Evolutionary conservation across 2,888 invertebrate species (phyloP).

Genomic region (Hedychridium roseum): DNA sequence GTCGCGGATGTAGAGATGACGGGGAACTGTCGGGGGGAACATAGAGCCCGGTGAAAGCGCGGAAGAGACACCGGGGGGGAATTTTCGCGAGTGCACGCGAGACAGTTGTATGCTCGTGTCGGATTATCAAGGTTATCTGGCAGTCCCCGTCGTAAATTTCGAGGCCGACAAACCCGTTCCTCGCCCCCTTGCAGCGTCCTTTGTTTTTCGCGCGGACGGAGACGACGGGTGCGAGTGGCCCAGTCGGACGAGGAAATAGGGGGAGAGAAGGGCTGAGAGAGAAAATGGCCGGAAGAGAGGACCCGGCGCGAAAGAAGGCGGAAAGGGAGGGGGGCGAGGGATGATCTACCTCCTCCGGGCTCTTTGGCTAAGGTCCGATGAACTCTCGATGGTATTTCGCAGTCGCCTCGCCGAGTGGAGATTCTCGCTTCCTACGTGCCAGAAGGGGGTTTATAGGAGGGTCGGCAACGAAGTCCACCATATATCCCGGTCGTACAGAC

Average conservation of each 20-base stretch:
- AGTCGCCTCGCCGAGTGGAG: constrained; percentile 21
- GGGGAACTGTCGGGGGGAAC: not conserved
- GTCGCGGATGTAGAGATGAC: not conserved
- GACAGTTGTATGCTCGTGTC: constrained; percentile 32
- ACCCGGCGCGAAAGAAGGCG: too few species aligned
- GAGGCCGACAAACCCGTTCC: constrained; percentile 36
- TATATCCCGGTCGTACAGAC: constrained; percentile 49
- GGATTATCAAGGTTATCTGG: constrained; percentile 49
- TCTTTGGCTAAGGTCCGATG: constrained; percentile 19
- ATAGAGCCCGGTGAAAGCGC: constrained; percentile 18
- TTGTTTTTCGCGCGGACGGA: too few species aligned
- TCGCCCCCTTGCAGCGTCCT: too few species aligned
- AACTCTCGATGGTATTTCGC: constrained; percentile 38
- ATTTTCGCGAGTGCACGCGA: not conserved
- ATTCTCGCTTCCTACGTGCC: constrained; percentile 16
- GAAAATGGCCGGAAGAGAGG: too few species aligned
- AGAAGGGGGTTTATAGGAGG: constrained; percentile 26
- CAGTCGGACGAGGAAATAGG: too few species aligned
- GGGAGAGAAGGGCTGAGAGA: too few species aligned
- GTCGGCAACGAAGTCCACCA: constrained; percentile 41
- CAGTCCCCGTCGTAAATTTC: constrained; percentile 44
- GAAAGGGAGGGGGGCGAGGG: too few species aligned
- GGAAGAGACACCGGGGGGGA: constrained; percentile 21
- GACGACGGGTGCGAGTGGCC: too few species aligned
- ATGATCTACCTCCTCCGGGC: too few species aligned